Evolutionary conservation across 1,140 invertebrate genomes (phyloP), one percentile per base, ranked within the genome.

Genomic region (Marisa cornuarietis): DNA sequence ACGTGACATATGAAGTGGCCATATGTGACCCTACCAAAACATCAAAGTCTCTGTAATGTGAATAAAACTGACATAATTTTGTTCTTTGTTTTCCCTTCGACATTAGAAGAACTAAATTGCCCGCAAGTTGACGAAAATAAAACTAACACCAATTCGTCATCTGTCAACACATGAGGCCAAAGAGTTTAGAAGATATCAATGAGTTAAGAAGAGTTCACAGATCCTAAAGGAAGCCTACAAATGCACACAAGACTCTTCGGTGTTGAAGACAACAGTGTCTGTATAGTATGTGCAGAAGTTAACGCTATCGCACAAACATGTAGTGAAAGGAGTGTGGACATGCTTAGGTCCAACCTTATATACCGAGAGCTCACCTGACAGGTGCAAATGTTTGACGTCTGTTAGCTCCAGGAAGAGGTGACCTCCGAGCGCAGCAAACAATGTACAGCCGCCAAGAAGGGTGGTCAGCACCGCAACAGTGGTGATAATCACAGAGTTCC

Each of bases 401-500:
- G 31, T 77, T n/a, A 52, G 18, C 18, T 77, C 76, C 63, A 69
- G 49, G 6, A 77, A 63, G 6, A 77, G 49, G 14, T 77, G 63
- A 14, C 62, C 49, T 4, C 76, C 75, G 49, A 77, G 76, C 0
- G 63, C 76, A 1, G 65, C 76, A n/a, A 77, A 77, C 31, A 77
- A 49, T 7, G 24, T n/a, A n/a, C 76, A 77, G 31, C 63, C 65
- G 24, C 76, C 76, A 20, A 77, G 63, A 42, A 77, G 65, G 3
- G 76, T 77, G 16, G n/a, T 51, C 42, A 51, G 14, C 63, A 77
- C 62, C 5, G 31, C 68, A 7, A 77, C 20, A 20, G n/a, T 63
- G 1, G 76, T 77, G 20, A 69, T 69, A 9, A 77, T 49, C 63
- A 77, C 42, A 7, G 76, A 77, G 49, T 77, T 77, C 51, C 76